Evolutionary conservation across 2,888 invertebrate genomes (phyloP), one percentile per base, ranked within the genome.

Genomic region (Pachydiplax longipennis): DNA sequence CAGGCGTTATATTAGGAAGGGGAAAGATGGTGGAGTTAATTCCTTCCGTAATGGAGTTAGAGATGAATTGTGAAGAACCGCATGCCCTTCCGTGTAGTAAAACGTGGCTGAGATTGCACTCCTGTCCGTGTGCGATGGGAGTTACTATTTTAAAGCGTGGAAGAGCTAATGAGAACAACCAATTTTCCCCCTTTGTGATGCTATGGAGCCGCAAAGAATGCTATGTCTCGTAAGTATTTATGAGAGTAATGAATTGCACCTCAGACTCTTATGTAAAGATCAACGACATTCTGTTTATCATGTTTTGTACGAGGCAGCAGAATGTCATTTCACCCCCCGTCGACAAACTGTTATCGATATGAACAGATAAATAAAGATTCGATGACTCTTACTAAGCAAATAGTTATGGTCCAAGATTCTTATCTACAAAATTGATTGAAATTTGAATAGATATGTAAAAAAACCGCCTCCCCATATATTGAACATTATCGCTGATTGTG

Each of bases 21-120:
- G 87, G 31, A 61, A 61, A 61, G 61, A 87, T 58, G 83, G 83
- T 83, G 35, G 83, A 58, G 87, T 87, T 87, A 87, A 87, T 87
- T 87, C 87, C 83, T 87, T 87, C 37, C 87, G 87, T 87, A 87
- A 87, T 87, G 87, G 37, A 87, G 87, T 87, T 61, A 37, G 83
- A 83, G 58, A 83, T 83, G 87, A 87, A 61, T 87, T 61, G 37
- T 65, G 37, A 87, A 87, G 87, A 61, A 87, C 61, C 61, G 87
- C 58, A n/a, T 35, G 53, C 53, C 87, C 61, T 35, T 18, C 37
- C 58, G 18, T 18, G 53, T 15, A 15, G 83, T 58, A 44, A 31
- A 40, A 81, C 53, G 58, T 12, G 87, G 12, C 35, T 53, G n/a
- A 83, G 83, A 83, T 83, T 83, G 58, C 83, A n/a, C 65, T 65